A percentile compares a stretch with the other conserved stretches of the same genome.
These are phyloP conservation scores for Cranoglanis bouderius DNA, from an alignment of 2,113 vertebrate species.

Conservation along the genomic window DNA sequence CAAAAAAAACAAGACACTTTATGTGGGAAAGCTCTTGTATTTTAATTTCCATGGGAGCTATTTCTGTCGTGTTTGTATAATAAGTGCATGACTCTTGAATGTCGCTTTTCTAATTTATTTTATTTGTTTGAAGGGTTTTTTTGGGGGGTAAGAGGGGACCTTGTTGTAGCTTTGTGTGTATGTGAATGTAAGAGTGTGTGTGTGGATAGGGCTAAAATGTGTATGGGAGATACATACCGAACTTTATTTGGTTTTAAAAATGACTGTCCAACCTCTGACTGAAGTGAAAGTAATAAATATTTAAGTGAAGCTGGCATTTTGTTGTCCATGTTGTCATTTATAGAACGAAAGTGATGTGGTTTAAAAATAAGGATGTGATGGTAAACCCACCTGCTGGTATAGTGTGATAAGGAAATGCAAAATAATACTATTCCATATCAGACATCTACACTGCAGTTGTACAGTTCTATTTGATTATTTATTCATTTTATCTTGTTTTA, in stretches of 20 bases:
- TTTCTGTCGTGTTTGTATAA: constrained; percentile 46
- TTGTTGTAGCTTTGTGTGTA: constrained; percentile 10
- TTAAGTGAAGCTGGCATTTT: constrained; percentile 8
- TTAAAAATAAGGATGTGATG: not conserved
- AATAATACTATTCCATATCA: not conserved
- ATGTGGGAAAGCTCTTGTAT: constrained; percentile 5
- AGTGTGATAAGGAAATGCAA: not conserved
- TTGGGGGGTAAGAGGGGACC: not conserved
- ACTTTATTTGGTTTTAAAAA: constrained; percentile 34
- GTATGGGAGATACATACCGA: constrained; percentile 17
- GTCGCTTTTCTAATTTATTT: constrained; percentile 53
- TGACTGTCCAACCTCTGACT: constrained; percentile 22
- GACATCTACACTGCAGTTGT: not conserved
- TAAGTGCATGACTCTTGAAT: constrained; percentile 51
- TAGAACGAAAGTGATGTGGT: not conserved
- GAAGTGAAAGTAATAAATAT: constrained; percentile 46
- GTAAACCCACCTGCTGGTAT: not conserved
- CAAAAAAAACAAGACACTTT: not conserved
- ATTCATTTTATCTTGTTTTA: not conserved
- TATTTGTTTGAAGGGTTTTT: constrained; percentile 29
- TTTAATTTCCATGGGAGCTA: constrained; percentile 37
- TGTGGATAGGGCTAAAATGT: constrained; percentile 24
- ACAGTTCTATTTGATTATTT: not conserved
- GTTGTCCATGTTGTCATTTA: not conserved
- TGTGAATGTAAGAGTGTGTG: constrained; percentile 28